Percentiles rank a stretch among this genome's conserved stretches.
phyloP scores from a whole-genome alignment of 64 coral and sea anemone species.

The Trachythela sp. region DNA sequence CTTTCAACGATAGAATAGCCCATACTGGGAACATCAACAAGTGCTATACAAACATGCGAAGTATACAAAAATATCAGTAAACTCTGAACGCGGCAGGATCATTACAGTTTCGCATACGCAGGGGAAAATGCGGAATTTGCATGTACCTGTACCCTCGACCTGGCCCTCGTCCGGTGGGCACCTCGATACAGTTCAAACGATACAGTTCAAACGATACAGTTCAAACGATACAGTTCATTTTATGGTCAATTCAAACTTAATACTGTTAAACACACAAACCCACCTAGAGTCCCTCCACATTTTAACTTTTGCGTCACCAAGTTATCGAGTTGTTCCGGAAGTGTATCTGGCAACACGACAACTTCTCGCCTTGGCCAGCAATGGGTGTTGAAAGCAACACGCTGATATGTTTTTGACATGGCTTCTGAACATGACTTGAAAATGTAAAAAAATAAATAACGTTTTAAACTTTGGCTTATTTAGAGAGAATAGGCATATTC shows the following conservation, averaged over 20 bases:
- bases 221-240: not conserved
- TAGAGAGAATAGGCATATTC: no score
- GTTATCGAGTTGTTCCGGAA: not conserved
- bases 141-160: no score
- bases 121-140: not conserved
- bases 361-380: constrained; percentile 64
- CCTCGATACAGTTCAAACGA: no score
- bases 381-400: constrained; percentile 65
- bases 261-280: not conserved
- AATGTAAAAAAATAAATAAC: not conserved
- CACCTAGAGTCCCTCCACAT: not conserved
- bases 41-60: constrained; percentile 23
- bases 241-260: not conserved
- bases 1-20: not conserved
- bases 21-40: constrained; percentile 61
- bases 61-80: not conserved
- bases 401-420: constrained; percentile 43
- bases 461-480: no score
- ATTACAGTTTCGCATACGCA: not conserved
- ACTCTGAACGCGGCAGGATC: not conserved
- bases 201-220: not conserved
- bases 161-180: no score
- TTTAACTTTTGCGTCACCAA: constrained; percentile 24
- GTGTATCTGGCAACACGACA: constrained; percentile 32
- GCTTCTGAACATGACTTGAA: not conserved